Conservation (phyloP, 37 sponge, comb jelly and placozoan genomes). For the Amphimedon queenslandica region DNA sequence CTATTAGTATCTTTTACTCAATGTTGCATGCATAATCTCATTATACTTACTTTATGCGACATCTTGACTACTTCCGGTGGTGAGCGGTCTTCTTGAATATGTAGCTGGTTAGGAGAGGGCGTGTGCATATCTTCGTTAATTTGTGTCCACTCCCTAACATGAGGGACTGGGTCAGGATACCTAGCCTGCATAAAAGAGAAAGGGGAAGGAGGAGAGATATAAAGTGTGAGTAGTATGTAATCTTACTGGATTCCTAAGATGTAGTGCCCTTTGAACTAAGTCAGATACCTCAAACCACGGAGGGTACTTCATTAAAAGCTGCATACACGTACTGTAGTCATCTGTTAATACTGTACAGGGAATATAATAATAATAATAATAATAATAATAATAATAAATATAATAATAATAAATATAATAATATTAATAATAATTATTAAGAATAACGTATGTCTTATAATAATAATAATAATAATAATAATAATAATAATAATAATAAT, state of each 20-base stretch:
- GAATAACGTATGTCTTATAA: not conserved
- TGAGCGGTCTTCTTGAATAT: not conserved
- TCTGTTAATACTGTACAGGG: conserved; percentile 63
- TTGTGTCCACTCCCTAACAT: not conserved
- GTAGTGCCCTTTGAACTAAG: conserved; percentile 82
- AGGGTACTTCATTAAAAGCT: conserved; percentile 86
- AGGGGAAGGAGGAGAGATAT: too few species aligned
- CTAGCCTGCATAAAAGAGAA: not conserved
- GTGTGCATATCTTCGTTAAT: not conserved
- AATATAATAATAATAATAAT: not conserved
- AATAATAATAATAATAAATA: not conserved
- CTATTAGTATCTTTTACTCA: too few species aligned
- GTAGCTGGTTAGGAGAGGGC: not conserved
- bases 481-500: not conserved
- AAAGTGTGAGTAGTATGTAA: not conserved
- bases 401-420: not conserved
- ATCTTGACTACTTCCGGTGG: not conserved
- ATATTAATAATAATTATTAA: not conserved
- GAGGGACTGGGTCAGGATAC: not conserved
- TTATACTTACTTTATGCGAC: not conserved
- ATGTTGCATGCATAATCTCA: too few species aligned
- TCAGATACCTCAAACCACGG: conserved; percentile 60
- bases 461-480: not conserved
- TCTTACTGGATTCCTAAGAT: conserved; percentile 83
- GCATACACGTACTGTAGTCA: conserved; percentile 83